Evolutionary conservation across 2,113 vertebrate genomes (phyloP).

Genomic region (Hystrix brachyura): DNA sequence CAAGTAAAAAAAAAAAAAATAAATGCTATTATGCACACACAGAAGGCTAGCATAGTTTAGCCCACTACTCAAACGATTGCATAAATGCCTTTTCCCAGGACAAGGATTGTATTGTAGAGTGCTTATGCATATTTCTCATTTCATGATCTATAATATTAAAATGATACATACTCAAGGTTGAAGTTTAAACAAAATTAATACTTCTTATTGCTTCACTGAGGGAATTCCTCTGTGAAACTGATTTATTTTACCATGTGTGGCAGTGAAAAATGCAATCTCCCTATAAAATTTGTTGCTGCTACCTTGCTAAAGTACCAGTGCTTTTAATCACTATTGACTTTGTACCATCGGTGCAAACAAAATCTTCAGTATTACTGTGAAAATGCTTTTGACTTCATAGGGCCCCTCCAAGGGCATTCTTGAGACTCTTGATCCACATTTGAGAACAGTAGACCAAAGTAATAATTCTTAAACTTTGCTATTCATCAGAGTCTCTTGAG

Average conservation of each 20-base stretch:
- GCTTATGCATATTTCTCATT: not conserved
- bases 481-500: not conserved
- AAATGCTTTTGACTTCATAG: not conserved
- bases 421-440: not conserved
- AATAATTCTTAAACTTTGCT: not conserved
- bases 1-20: constrained; percentile 43
- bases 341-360: not conserved
- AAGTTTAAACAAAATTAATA: constrained; percentile 32
- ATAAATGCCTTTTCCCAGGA: not conserved
- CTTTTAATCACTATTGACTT: not conserved
- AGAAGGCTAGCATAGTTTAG: not conserved
- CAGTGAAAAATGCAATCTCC: not conserved
- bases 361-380: not conserved
- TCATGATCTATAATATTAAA: not conserved
- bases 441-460: not conserved
- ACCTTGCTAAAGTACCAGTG: not conserved
- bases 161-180: not conserved
- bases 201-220: not conserved
- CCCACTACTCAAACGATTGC: not conserved
- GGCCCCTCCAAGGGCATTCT: not conserved
- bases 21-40: not conserved
- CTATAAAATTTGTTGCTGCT: not conserved
- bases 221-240: not conserved
- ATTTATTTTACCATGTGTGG: not conserved
- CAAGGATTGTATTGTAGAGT: not conserved